Base-by-base conservation (phyloP, 2,113 vertebrate genomes). In the Etheostoma spectabile region DNA sequence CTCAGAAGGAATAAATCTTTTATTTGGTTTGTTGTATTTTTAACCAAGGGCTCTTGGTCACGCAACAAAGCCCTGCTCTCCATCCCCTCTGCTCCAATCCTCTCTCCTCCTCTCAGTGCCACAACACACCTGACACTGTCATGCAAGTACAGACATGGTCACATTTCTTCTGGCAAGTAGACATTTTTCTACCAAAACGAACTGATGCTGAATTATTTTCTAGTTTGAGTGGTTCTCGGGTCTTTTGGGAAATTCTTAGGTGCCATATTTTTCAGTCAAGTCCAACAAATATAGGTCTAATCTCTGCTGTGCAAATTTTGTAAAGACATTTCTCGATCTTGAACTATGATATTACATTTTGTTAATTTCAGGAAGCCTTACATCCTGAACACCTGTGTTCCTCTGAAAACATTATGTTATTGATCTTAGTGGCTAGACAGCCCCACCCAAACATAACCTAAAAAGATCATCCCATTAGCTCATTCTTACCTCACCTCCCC, bases 1-100 rank as follows among this genome's bases (percentile, higher is more conserved):
- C 94, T 96, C 94, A 82, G 87, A 95, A 94, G 93, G 89, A 95
- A 97, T 97, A 92, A 94, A 96, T 95, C 89, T 95, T 96, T 96
- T 92, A 95, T 95, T 93, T 91, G 90, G 91, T 93, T 92, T 87
- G 86, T 88, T 93, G 86, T 95, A 95, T 95, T 95, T 96, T 95
- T 95, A 95, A 93, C 92, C 86, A 68, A 89, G 92, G 86, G 87
- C 91, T 93, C 69, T 84, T 91, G 92, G 93, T 95, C 95, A 95
- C 89, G 93, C 93, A 90, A 94, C 88, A 90, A 89, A 88, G 82
- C 70, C 62, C 77, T 51, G 63, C 80, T 59, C 80, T 12, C 76
- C 80, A 67, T 67, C 81, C 75, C 70, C 74, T 78, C 76, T 13
- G 24, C 84, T 84, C 45, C 78, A 57, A 24, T 77, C 59, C n/a